phyloP scores from a whole-genome alignment of 2,797 vertebrate genomes.

The Channallabes apus region DNA sequence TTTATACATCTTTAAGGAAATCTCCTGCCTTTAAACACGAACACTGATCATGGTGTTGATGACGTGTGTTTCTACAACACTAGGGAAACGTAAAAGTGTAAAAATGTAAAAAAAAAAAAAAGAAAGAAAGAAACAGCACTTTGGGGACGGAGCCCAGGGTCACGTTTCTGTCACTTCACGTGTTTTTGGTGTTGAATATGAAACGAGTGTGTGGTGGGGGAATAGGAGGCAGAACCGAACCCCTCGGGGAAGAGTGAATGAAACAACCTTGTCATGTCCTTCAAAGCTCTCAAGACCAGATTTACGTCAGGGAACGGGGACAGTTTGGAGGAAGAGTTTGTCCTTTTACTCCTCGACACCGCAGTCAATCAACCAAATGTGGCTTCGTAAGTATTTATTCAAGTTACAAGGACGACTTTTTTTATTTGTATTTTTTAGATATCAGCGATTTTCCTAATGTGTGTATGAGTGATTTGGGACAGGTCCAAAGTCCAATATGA shows the following conservation, averaged over 20 bases:
- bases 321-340: background rate
- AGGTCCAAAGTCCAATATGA: background rate
- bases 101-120: too few relatives aligned
- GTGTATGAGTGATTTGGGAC: background rate
- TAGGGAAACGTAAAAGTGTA: background rate
- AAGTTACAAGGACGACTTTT: too few relatives aligned
- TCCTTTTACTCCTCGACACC: background rate
- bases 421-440: background rate
- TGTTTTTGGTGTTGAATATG: background rate
- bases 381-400: background rate
- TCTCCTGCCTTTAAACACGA: background rate
- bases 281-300: background rate
- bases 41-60: background rate
- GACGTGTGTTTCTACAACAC: background rate
- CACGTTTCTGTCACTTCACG: background rate
- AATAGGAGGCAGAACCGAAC: background rate
- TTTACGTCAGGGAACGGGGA: background rate
- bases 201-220: background rate
- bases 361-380: background rate
- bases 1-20: background rate
- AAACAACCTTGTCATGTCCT: constrained; percentile 15
- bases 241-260: constrained; percentile 14
- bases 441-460: background rate
- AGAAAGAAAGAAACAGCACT: background rate
- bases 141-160: background rate